Base-by-base conservation (phyloP, 2,888 invertebrate species). In the Hirtodrosophila histrioides region DNA sequence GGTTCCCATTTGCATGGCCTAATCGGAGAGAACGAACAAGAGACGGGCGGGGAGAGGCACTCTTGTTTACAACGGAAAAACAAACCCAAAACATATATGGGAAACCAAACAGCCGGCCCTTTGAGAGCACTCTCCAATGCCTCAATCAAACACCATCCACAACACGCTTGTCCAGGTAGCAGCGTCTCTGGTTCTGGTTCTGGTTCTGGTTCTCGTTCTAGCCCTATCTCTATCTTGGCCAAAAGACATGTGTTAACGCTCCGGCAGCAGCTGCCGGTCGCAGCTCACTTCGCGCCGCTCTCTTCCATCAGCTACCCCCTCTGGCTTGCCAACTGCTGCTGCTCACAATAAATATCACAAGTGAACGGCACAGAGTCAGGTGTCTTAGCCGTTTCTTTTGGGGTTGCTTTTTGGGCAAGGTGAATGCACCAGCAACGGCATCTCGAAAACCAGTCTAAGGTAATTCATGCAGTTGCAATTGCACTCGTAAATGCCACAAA, bases 21-120 rank as follows among this genome's bases (percentile, higher is more conserved):
- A 78, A 86, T 73, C 86, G 69, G 51, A 48, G 57, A 37, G 44
- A 37, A 39, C 33, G 40, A 8, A 31, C 8, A 39, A 10, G 17
- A 3, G 39, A 7, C 29, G 11, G 2, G 27, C 7, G 1, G 17
- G 24, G 31, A 3, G 40, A 12, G 41, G 43, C 39, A 67, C 62
- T 62, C 55, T 81, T 86, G 86, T 88, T 88, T 88, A 85, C 72
- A 68, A 72, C 45, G 60, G 54, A 62, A 88, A 77, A 88, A 86
- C 88, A 85, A 88, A 85, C 68, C 66, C 54, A 37, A 43, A 68
- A 70, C 69, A 66, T 48, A 57, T 58, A 49, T 68, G 74, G 36
- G 48, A 57, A 69, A 51, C 56, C 37, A 69, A 68, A 45, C 54
- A 63, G 73, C 45, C 48, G 63, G 41, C 29, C 41, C 31, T 12